These are phyloP conservation scores for Agrilus biguttatus DNA, from an alignment of 2,888 invertebrate species.

Conservation along the genomic window DNA sequence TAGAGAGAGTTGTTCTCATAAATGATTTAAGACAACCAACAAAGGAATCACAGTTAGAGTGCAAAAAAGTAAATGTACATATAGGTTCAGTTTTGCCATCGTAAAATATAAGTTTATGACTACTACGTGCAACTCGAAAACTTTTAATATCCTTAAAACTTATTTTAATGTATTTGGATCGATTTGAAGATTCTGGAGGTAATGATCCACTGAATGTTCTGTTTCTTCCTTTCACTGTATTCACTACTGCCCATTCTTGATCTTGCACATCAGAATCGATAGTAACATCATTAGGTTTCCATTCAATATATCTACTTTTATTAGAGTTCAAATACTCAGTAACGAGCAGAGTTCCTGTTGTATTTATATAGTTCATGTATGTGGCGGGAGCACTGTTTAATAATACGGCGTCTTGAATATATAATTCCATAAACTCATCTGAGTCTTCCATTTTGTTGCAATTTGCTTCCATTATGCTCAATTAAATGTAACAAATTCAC, in stretches of 20 bases:
- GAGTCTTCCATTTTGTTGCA: conserved; percentile 17
- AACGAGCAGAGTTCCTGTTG: conserved; percentile 51
- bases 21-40: conserved; percentile 46
- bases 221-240: conserved; percentile 52
- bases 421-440: conserved; percentile 41
- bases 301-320: conserved; percentile 48
- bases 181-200: conserved; percentile 29
- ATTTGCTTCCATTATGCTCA: not conserved
- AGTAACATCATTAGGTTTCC: conserved; percentile 68
- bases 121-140: conserved; percentile 41
- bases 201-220: conserved; percentile 43
- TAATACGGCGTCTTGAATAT: conserved; percentile 67
- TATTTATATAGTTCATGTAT: conserved; percentile 38
- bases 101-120: conserved; percentile 46
- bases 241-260: conserved; percentile 75
- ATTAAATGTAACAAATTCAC: not conserved
- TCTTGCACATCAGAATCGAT: conserved; percentile 65
- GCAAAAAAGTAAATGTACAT: conserved; percentile 75
- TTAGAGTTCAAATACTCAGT: conserved; percentile 41
- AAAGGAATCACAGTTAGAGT: conserved; percentile 72
- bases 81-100: conserved; percentile 57
- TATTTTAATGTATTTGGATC: conserved; percentile 38
- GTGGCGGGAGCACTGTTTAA: conserved; percentile 50
- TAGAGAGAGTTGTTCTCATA: conserved; percentile 50
- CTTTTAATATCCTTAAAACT: conserved; percentile 50